These are phyloP conservation scores for Pristis pectinata DNA, from an alignment of 2,797 vertebrate genomes.

Conservation along the genomic window DNA sequence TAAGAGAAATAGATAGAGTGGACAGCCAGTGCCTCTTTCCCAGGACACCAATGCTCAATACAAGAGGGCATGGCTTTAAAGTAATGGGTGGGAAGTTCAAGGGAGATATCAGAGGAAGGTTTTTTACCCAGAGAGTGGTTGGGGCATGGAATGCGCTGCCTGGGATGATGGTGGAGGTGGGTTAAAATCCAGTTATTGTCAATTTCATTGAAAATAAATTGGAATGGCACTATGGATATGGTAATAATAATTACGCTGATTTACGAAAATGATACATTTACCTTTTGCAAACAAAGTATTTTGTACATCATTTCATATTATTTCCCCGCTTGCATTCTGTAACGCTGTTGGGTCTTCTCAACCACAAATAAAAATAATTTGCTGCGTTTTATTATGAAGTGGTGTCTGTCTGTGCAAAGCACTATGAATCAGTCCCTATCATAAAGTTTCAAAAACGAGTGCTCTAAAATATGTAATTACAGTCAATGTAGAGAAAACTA, in stretches of 20 bases:
- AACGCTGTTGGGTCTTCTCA: not conserved
- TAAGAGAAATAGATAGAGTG: no score
- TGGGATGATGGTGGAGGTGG: no score
- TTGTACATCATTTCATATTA: not conserved
- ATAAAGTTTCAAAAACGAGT: not conserved
- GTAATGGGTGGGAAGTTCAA: no score
- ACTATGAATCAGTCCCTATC: not conserved
- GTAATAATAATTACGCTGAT: not conserved
- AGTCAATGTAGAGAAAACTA: not conserved
- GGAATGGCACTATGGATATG: not conserved
- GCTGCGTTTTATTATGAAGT: not conserved
- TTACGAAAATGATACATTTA: not conserved
- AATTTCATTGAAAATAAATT: slow-evolving; percentile 11
- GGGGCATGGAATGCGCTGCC: no score
- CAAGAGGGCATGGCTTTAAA: no score
- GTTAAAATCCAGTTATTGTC: not conserved
- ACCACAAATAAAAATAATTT: not conserved
- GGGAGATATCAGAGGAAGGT: no score
- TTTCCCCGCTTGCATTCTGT: not conserved
- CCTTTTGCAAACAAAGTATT: not conserved
- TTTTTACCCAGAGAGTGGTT: no score
- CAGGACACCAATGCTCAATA: no score
- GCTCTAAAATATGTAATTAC: not conserved
- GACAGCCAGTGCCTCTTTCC: no score
- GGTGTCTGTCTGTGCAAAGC: not conserved